A percentile compares a stretch with the other conserved stretches of the same genome.
Evolutionary conservation across 2,113 vertebrate species (phyloP).

Genomic region (Cebidichthys violaceus): DNA sequence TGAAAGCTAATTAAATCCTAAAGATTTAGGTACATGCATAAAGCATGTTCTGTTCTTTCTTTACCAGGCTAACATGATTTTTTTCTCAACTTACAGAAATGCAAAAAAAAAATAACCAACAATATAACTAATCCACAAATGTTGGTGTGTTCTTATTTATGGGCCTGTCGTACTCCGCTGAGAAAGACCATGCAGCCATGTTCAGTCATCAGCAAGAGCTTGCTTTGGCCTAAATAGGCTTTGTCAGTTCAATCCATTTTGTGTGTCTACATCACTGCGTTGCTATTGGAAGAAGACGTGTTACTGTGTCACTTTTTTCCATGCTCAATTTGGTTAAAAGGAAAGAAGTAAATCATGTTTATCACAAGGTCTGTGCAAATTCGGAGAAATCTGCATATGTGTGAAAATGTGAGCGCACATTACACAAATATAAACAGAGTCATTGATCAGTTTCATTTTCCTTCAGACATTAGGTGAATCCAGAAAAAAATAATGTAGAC

Average conservation of each 20-base stretch:
- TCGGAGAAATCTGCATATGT: conserved; percentile 30
- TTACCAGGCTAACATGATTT: neutral
- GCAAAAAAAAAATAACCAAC: neutral
- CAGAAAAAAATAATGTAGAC: neutral
- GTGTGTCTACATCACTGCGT: conserved; percentile 43
- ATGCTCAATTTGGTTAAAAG: conserved; percentile 79
- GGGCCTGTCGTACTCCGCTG: conserved; percentile 11
- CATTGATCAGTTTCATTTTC: neutral
- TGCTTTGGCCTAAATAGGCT: conserved; percentile 58
- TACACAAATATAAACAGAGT: neutral
- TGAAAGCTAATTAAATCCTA: conserved; percentile 11
- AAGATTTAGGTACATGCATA: neutral
- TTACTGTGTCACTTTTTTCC: conserved; percentile 51
- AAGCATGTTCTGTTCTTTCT: neutral
- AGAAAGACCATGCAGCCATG: conserved; percentile 39
- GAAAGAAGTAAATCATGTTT: conserved; percentile 74
- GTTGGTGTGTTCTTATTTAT: conserved; percentile 56
- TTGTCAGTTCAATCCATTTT: conserved; percentile 74
- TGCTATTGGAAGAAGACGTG: conserved; percentile 62
- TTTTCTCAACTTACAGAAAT: neutral
- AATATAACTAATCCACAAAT: neutral
- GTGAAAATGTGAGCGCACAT: neutral
- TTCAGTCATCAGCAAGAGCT: conserved; percentile 55
- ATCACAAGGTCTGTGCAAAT: conserved; percentile 23
- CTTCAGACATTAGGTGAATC: neutral